Evolutionary conservation across 2,113 vertebrate species (phyloP).

Genomic region (Anser cygnoides): DNA sequence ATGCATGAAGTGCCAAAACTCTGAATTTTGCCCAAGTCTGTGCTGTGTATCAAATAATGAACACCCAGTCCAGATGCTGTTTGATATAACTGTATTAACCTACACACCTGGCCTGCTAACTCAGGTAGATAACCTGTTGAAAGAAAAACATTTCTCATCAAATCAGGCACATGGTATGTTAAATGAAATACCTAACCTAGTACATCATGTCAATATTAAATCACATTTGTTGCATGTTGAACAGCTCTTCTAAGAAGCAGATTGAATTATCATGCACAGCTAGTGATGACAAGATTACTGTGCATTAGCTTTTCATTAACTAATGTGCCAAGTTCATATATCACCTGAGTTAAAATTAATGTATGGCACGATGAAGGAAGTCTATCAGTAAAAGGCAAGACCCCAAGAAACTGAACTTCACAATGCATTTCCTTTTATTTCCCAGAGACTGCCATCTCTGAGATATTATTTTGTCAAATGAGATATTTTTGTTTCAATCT

Average conservation of each 20-base stretch:
- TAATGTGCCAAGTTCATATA: conserved; percentile 35
- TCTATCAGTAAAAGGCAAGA: conserved; percentile 33
- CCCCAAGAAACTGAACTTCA: conserved; percentile 1
- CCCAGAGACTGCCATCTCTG: neutral
- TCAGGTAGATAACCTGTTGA: neutral
- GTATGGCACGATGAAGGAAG: neutral
- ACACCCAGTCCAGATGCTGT: neutral
- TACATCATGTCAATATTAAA: conserved; percentile 56
- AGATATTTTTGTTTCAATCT: neutral
- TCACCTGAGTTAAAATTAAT: conserved; percentile 51
- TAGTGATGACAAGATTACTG: conserved; percentile 47
- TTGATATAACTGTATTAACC: neutral
- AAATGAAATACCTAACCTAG: conserved; percentile 42
- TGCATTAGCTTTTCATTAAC: conserved; percentile 56
- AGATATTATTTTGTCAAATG: neutral
- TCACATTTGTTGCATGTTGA: conserved; percentile 44
- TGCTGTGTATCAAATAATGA: neutral
- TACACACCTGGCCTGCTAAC: neutral
- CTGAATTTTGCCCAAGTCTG: neutral
- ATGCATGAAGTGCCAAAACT: neutral
- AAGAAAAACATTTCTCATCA: conserved; percentile 37
- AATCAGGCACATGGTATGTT: conserved; percentile 33
- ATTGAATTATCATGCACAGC: conserved; percentile 60
- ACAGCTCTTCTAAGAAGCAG: conserved; percentile 1
- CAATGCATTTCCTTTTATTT: neutral